Evolutionary conservation across 23 tunicate genomes (phyloP).

Genomic region (Ciona savignyi): DNA sequence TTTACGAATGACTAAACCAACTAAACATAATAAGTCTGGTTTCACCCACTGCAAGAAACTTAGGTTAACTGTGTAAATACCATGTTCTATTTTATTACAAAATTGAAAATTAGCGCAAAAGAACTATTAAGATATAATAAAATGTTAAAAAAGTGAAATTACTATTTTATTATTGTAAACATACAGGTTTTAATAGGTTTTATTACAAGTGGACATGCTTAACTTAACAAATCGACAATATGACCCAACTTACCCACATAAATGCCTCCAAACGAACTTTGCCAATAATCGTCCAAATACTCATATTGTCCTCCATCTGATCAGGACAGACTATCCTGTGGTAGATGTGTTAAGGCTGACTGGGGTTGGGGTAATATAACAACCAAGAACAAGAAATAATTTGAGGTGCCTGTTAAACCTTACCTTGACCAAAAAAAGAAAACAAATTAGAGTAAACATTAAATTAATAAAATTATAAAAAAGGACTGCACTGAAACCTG

Average conservation of each 20-base stretch:
- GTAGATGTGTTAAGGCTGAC: no score
- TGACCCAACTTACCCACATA: constrained; percentile 79
- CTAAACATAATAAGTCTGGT: no score
- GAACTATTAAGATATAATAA: neutral
- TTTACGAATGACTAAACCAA: no score
- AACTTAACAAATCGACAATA: constrained; percentile 1
- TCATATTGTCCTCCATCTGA: constrained; percentile 37
- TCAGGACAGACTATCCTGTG: constrained; percentile 78
- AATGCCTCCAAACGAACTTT: constrained; percentile 86
- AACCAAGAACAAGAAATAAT: no score
- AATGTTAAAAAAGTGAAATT: neutral
- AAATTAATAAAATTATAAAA: neutral
- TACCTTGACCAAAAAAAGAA: neutral
- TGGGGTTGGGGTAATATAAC: no score
- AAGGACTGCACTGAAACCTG: neutral
- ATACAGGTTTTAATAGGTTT: neutral
- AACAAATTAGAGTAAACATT: neutral
- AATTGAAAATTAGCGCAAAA: no score
- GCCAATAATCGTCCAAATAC: constrained; percentile 68
- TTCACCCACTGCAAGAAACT: no score
- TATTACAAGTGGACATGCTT: neutral
- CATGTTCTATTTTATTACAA: no score
- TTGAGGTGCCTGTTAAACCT: no score
- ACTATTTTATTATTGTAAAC: neutral
- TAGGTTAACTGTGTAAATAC: no score